phyloP scores from a whole-genome alignment of 2,888 invertebrate species.

The Cepaea hortensis region DNA sequence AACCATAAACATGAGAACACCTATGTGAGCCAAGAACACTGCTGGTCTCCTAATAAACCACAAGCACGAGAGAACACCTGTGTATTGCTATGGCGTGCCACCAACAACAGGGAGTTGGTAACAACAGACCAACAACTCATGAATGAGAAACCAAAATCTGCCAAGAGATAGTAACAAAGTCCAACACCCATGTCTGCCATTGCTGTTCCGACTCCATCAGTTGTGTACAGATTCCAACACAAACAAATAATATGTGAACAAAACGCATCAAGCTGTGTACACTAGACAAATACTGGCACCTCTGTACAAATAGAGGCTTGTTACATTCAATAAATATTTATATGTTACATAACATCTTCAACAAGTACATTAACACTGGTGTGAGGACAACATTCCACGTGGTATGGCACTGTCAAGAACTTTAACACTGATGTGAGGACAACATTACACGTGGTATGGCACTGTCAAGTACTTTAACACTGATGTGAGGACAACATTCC shows the following conservation, averaged over 20 bases:
- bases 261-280: neutral
- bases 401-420: neutral
- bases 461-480: neutral
- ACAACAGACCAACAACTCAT: too few relatives aligned
- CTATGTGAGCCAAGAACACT: too few relatives aligned
- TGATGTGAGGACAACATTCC: neutral
- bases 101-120: too few relatives aligned
- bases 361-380: neutral
- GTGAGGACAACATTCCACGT: neutral
- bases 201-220: too few relatives aligned
- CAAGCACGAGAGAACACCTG: too few relatives aligned
- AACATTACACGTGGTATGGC: neutral
- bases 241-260: neutral
- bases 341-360: neutral
- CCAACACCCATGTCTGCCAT: too few relatives aligned
- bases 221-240: too few relatives aligned
- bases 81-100: too few relatives aligned
- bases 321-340: neutral
- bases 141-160: too few relatives aligned
- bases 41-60: too few relatives aligned
- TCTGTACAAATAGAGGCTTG: conserved; percentile 12
- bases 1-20: too few relatives aligned
- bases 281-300: neutral
- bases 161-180: too few relatives aligned
- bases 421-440: neutral